These are phyloP conservation scores for Morinoia aosen DNA, from an alignment of 2,888 invertebrate species.

Conservation along the genomic window DNA sequence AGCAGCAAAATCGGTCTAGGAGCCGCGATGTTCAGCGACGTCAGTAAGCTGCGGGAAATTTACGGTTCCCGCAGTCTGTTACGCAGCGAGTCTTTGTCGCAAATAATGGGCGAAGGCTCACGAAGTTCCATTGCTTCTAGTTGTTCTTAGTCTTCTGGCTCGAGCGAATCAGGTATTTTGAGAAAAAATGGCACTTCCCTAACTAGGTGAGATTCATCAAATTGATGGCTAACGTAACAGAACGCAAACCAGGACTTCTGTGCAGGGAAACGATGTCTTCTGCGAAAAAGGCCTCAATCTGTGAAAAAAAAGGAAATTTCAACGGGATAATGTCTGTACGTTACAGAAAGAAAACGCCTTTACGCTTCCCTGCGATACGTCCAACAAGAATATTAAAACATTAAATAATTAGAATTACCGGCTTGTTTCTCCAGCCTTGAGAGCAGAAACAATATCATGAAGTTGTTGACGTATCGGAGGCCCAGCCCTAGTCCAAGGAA, in stretches of 20 bases:
- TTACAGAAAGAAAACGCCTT: neutral
- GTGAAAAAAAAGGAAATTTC: too few relatives aligned
- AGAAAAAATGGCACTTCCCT: neutral
- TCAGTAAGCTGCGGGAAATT: neutral
- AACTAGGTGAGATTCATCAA: neutral
- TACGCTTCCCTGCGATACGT: neutral
- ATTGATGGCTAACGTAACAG: neutral
- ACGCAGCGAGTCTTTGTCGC: neutral
- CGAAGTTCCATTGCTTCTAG: neutral
- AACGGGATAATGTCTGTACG: neutral
- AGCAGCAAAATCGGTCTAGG: constrained; percentile 14
- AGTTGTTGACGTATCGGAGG: neutral
- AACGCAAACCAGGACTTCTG: neutral
- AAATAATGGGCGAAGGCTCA: neutral
- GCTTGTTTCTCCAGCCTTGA: neutral
- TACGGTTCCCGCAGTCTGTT: neutral
- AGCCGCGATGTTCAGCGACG: constrained; percentile 8
- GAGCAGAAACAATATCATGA: neutral
- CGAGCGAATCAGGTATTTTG: neutral
- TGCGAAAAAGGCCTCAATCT: neutral
- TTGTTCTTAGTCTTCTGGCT: neutral
- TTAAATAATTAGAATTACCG: neutral
- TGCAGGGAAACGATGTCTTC: neutral
- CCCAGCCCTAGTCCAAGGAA: neutral
- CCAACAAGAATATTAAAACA: neutral